phyloP scores from a whole-genome alignment of 2,888 invertebrate genomes.

The Epistrophe grossulariae region DNA sequence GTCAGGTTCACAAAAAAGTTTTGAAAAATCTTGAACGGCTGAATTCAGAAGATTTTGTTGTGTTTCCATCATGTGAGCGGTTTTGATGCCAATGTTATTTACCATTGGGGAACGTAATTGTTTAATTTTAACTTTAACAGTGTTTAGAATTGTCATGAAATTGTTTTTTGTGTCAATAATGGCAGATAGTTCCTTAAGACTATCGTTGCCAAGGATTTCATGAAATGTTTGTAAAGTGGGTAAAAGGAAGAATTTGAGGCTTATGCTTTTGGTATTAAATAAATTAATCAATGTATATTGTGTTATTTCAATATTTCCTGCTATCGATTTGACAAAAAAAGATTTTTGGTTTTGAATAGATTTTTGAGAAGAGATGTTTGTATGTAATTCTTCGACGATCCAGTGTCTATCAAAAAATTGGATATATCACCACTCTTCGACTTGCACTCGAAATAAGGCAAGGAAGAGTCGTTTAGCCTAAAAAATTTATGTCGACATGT shows the following conservation, averaged over 20 bases:
- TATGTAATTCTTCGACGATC: slow-evolving; percentile 21
- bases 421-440: slow-evolving; percentile 24
- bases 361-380: not conserved
- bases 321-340: slow-evolving; percentile 5
- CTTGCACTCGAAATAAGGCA: slow-evolving; percentile 33
- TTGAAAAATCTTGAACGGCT: not conserved
- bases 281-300: not conserved
- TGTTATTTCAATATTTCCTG: slow-evolving; percentile 4
- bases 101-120: slow-evolving; percentile 7
- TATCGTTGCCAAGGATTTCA: not conserved
- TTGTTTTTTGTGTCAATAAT: slow-evolving; percentile 14
- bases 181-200: slow-evolving; percentile 20
- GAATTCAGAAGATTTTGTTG: slow-evolving; percentile 20
- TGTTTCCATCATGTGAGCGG: slow-evolving; percentile 17
- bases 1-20: not conserved
- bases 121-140: slow-evolving; percentile 29
- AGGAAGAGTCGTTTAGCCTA: slow-evolving; percentile 22
- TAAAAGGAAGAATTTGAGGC: slow-evolving; percentile 25
- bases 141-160: slow-evolving; percentile 17
- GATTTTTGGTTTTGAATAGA: not conserved
- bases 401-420: slow-evolving; percentile 28
- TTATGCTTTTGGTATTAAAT: slow-evolving; percentile 15
- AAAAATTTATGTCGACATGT: not conserved
- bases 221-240: slow-evolving; percentile 9
- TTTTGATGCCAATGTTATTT: slow-evolving; percentile 11